A percentile compares a stretch with the other conserved stretches of the same genome.
Evolutionary conservation across 2,797 vertebrate species (phyloP).

Genomic region (Sebastolobus alascanus): DNA sequence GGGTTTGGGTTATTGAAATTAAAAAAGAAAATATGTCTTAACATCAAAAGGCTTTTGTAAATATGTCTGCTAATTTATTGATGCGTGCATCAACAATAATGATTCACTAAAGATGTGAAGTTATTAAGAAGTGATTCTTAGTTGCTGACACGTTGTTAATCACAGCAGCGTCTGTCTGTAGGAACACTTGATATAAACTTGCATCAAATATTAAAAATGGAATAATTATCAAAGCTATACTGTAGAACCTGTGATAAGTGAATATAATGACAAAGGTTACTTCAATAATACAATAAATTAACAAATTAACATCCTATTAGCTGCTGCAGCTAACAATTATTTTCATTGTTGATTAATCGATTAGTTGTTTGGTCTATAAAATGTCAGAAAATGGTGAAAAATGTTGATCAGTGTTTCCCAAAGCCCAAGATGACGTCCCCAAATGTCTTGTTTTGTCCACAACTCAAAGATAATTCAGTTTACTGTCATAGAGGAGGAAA

Average conservation of each 20-base stretch:
- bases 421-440: accelerated
- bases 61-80: constrained; percentile 63
- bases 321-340: too few relatives aligned
- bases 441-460: too few relatives aligned
- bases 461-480: too few relatives aligned
- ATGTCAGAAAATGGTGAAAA: too few relatives aligned
- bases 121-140: constrained; percentile 51
- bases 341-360: accelerated
- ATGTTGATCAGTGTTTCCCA: too few relatives aligned
- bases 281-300: neutral
- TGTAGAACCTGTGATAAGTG: constrained; percentile 1
- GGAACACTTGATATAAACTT: neutral
- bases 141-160: constrained; percentile 49
- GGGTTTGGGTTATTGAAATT: constrained; percentile 67
- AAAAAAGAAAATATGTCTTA: constrained; percentile 57
- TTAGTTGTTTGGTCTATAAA: too few relatives aligned
- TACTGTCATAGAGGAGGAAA: too few relatives aligned
- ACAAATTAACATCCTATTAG: constrained; percentile 26
- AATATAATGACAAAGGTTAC: neutral
- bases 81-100: constrained; percentile 44
- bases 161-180: constrained; percentile 8
- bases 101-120: constrained; percentile 48
- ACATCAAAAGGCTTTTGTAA: constrained; percentile 57
- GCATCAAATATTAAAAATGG: constrained; percentile 21
- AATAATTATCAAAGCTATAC: constrained; percentile 11